Conservation (phyloP, 2,888 invertebrate genomes). For the Kuschelorhynchus macadamiae region DNA sequence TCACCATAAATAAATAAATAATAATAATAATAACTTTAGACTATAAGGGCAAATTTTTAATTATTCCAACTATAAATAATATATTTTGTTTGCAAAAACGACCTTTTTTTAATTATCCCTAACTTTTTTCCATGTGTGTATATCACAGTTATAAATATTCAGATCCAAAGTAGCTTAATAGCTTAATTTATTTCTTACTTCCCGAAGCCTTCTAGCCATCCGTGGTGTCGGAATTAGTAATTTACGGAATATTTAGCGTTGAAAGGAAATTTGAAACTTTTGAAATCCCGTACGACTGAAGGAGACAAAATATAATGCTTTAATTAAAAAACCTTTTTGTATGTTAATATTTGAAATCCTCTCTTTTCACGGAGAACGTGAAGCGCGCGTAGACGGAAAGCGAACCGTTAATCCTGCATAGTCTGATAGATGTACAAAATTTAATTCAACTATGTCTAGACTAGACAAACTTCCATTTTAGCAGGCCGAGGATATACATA, state of each 20-base stretch:
- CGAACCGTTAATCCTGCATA: conserved; percentile 43
- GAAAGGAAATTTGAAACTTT: conserved; percentile 13
- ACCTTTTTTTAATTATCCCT: too few species aligned
- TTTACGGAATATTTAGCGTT: conserved; percentile 3
- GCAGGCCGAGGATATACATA: conserved; percentile 42
- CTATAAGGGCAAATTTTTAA: too few species aligned
- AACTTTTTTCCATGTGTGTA: too few species aligned
- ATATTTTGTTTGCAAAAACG: too few species aligned
- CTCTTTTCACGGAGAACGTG: conserved; percentile 38
- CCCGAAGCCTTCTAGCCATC: too few species aligned
- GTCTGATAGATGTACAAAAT: conserved; percentile 49
- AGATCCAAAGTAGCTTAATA: too few species aligned
- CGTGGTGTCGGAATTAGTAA: background rate
- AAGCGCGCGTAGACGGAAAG: conserved; percentile 33
- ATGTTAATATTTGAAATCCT: conserved; percentile 49
- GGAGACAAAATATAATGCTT: conserved; percentile 30
- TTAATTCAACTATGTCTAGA: conserved; percentile 48
- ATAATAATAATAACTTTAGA: too few species aligned
- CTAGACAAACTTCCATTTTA: conserved; percentile 44
- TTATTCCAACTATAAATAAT: too few species aligned
- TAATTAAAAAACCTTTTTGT: conserved; percentile 49
- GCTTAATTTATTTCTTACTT: background rate
- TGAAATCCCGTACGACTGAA: conserved; percentile 17
- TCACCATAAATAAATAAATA: too few species aligned
- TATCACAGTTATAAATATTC: too few species aligned